Percentiles rank a stretch among this genome's conserved stretches.
These are phyloP conservation scores for Dasypogon diadema DNA, from an alignment of 2,888 invertebrate species.

Conservation along the genomic window DNA sequence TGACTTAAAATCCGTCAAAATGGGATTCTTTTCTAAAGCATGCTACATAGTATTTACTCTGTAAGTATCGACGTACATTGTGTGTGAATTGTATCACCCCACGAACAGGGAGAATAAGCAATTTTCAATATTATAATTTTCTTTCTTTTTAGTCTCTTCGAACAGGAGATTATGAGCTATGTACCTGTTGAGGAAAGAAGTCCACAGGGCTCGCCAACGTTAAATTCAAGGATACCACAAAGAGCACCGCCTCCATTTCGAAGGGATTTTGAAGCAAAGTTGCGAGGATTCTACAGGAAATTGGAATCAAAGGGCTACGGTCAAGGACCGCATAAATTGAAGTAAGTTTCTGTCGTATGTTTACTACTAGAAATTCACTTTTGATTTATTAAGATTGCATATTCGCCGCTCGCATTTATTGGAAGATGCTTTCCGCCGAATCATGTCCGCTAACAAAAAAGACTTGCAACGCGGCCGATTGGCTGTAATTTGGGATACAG, in stretches of 20 bases:
- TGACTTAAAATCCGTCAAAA: constrained; percentile 60
- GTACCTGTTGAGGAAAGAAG: constrained; percentile 77
- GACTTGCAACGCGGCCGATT: constrained; percentile 95
- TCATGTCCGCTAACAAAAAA: constrained; percentile 96
- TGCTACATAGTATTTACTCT: constrained; percentile 84
- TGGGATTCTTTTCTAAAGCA: constrained; percentile 84
- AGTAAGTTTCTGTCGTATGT: constrained; percentile 73
- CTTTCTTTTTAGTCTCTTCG: constrained; percentile 88
- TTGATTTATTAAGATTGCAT: constrained; percentile 86
- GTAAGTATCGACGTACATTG: constrained; percentile 71
- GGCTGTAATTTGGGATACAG: constrained; percentile 93
- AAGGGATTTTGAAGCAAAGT: constrained; percentile 94
- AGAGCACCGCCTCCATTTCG: constrained; percentile 92
- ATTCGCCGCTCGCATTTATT: constrained; percentile 92
- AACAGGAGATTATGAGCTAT: constrained; percentile 98
- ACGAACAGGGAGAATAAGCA: too few species aligned
- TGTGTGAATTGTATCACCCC: not conserved
- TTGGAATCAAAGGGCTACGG: constrained; percentile 97
- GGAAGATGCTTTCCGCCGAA: constrained; percentile 95
- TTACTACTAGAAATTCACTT: too few species aligned
- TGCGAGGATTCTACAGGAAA: constrained; percentile 93
- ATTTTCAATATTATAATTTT: constrained; percentile 31
- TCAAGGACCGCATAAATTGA: constrained; percentile 96
- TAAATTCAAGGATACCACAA: constrained; percentile 77
- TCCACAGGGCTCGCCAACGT: constrained; percentile 80